Evolutionary conservation across 2,113 vertebrate genomes (phyloP).

Genomic region (Motacilla tschutschensis): DNA sequence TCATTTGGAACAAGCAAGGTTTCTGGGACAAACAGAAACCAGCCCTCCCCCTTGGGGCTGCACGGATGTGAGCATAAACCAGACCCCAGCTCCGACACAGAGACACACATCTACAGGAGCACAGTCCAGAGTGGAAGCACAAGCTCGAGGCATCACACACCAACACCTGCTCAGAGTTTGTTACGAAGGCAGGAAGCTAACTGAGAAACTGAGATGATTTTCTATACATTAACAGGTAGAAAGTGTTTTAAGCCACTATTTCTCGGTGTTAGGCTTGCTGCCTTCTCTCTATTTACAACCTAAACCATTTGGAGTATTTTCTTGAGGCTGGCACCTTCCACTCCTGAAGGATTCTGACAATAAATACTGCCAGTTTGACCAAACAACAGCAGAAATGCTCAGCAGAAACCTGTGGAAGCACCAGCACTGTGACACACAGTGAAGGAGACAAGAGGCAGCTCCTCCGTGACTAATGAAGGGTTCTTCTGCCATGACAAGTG

Average conservation of each 20-base stretch:
- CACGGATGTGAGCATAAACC: not conserved
- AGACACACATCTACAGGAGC: too few relatives aligned
- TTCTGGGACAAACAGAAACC: not conserved
- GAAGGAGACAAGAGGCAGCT: not conserved
- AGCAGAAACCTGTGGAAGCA: not conserved
- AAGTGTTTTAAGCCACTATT: not conserved
- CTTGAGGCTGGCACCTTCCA: not conserved
- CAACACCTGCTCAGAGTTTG: not conserved
- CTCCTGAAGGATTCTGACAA: not conserved
- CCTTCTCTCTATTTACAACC: not conserved
- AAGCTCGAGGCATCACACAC: not conserved
- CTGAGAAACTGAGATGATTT: not conserved
- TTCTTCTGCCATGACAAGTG: not conserved
- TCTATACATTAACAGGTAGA: not conserved
- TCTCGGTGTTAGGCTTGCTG: not conserved
- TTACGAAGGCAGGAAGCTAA: not conserved
- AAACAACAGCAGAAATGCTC: accelerated
- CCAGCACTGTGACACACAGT: not conserved
- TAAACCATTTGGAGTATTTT: accelerated
- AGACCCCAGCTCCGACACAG: not conserved
- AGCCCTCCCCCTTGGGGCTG: not conserved
- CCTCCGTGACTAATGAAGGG: not conserved
- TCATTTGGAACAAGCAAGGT: not conserved
- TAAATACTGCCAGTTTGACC: not conserved
- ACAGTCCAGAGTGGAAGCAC: accelerated